phyloP scores from a whole-genome alignment of 2,888 invertebrate species.

The Hymenopus coronatus region DNA sequence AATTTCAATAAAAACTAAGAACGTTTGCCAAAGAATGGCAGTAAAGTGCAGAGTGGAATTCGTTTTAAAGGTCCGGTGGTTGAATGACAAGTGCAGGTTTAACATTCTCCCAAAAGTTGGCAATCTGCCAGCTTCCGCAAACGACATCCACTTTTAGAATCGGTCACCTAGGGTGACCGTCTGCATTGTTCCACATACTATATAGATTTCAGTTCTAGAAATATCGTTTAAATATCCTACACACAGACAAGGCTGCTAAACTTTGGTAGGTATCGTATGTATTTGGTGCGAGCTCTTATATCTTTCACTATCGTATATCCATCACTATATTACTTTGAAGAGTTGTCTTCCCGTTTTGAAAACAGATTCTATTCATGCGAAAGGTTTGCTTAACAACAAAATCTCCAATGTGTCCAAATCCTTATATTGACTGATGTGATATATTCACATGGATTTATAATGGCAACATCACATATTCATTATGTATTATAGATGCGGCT shows the following conservation, averaged over 20 bases:
- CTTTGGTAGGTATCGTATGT: neutral
- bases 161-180: neutral
- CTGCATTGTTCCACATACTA: neutral
- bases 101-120: neutral
- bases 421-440: no score
- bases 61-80: neutral
- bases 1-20: neutral
- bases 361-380: no score
- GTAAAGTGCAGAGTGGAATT: neutral
- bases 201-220: neutral
- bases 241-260: neutral
- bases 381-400: no score
- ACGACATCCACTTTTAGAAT: neutral
- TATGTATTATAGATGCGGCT: no score
- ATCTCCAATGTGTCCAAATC: no score
- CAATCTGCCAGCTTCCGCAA: neutral
- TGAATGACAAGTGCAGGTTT: neutral
- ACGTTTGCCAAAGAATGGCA: neutral
- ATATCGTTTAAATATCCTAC: neutral
- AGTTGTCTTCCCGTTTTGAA: no score
- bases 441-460: no score
- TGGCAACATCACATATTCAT: no score
- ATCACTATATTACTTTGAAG: no score
- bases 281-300: no score
- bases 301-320: no score